These are phyloP conservation scores for Coelopa frigida DNA, from an alignment of 1,140 invertebrate species.

Conservation along the genomic window DNA sequence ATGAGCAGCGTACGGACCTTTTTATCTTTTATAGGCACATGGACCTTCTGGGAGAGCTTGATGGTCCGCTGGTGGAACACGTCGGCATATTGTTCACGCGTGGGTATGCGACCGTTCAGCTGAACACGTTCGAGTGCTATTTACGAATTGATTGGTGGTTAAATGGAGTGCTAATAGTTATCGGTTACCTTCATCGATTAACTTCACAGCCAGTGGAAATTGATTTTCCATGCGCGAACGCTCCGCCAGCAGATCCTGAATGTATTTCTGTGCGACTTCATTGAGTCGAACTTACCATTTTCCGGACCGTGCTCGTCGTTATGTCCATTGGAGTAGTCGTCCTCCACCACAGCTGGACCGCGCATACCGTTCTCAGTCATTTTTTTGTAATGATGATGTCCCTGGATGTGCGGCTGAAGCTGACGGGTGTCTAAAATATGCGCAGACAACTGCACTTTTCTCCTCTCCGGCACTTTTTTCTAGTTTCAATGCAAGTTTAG, in stretches of 20 bases:
- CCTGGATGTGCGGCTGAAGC: no score
- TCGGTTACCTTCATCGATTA: slow-evolving; percentile 39
- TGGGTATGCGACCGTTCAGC: slow-evolving; percentile 50
- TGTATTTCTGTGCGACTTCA: slow-evolving; percentile 39
- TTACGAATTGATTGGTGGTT: slow-evolving; percentile 8
- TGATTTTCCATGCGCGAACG: slow-evolving; percentile 39
- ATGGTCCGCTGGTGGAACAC: slow-evolving; percentile 81
- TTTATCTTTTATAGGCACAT: slow-evolving; percentile 82
- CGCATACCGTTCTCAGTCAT: slow-evolving; percentile 44
- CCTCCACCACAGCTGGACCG: slow-evolving; percentile 16
- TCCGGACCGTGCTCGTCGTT: slow-evolving; percentile 32
- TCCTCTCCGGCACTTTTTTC: no score
- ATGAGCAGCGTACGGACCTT: slow-evolving; percentile 53
- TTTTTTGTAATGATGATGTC: no score
- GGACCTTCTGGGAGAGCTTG: slow-evolving; percentile 72
- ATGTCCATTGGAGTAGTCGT: slow-evolving; percentile 27
- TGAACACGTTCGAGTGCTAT: slow-evolving; percentile 58
- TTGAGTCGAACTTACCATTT: slow-evolving; percentile 28
- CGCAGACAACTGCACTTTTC: no score
- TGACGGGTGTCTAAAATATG: no score
- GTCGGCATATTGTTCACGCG: slow-evolving; percentile 69
- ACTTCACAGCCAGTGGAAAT: slow-evolving; percentile 38
- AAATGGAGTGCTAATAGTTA: no score
- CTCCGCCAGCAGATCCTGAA: slow-evolving; percentile 38
- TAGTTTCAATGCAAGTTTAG: no score